Evolutionary conservation across 2,888 invertebrate genomes (phyloP), one percentile per base, ranked within the genome.

Genomic region (Cactoblastis cactorum): DNA sequence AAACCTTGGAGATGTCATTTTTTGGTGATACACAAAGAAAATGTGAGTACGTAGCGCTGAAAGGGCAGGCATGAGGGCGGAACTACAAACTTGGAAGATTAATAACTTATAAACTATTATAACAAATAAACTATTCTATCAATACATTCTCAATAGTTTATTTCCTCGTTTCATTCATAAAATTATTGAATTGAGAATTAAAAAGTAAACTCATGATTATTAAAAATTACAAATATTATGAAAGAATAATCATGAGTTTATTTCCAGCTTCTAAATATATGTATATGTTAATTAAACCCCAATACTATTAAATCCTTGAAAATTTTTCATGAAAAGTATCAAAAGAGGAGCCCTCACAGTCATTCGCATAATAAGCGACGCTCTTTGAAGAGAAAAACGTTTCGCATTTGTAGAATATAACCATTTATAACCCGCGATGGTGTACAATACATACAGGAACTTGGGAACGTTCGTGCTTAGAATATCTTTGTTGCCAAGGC

Each of bases 401-500:
- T 28, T 17, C 22, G 15, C 3, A 28, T 3, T 6, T 8, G n/a
- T 8, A 11, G 18, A 38, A 18, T 18, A 18, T 28, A 28, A 18
- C 14, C 41, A 28, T 43, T 28, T 43, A 19, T 28, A 43, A 24
- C 41, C 28, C 43, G n/a, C 28, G 43, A 43, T 17, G n/a, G n/a
- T n/a, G 11, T 17, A 15, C 1, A 28, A 43, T 43, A 22, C 14
- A 24, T 43, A 24, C 43, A 28, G 43, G 24, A 28, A 2, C 32
- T n/a, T n/a, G n/a, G n/a, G n/a, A 28, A 14, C 17, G n/a, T n/a
- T n/a, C 28, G 43, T 43, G 43, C 43, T 28, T 17, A 17, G 28
- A 43, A 43, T 43, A 17, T 43, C 12, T 22, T 24, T 41, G 14
- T 11, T 43, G 28, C 38, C 53, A 50, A 53, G 51, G 45, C 59